Base-by-base conservation (phyloP, 2,797 vertebrate genomes). In the Brachyrhaphis roseni region DNA sequence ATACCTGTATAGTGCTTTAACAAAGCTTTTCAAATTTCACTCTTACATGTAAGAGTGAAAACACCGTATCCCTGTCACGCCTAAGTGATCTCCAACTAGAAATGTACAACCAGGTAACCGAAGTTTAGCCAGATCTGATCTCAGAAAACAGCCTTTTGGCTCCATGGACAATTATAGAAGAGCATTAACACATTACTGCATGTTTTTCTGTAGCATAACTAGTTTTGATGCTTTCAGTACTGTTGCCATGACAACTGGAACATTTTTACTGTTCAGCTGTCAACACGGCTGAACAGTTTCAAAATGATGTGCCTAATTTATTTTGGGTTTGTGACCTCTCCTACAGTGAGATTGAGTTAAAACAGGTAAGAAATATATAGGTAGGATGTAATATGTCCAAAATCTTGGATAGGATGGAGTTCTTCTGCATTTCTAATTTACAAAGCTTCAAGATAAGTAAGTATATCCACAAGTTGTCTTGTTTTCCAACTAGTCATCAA, bases 171-270 rank as follows among this genome's bases (percentile, higher is more conserved):
- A 10, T 11, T 13, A 4, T 10, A 18, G 18, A 28, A 20, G 12
- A 46, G 11, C 41, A 68, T 26, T 23, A 59, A n/a, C 20, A 41
- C 47, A 66, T 26, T 1, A 39, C 12, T n/a, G 12, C 76, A 47
- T 77, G 71, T 15, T 49, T 57, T 45, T 66, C 26, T 71, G 43
- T 68, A 41, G 23, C 45, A 23, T 3, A 68, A 79, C 55, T 74
- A 13, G 43, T 62, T 87, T 74, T 82, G 47, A 78, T 72, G n/a
- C 15, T 8, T 45, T n/a, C 53, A 36, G 26, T 31, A 51, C 20
- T 0, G 77, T 90, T 87, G 55, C 81, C 81, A 85, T 88, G 86
- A 57, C 34, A 15, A 87, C 47, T n/a, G 28, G 15, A 74, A 46
- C 34, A n/a, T 34, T 43, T 43, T 43, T 43, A 49, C 47, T 49